Percentiles rank a stretch among this genome's conserved stretches.
These are phyloP conservation scores for Eupithecia vulgata DNA, from an alignment of 2,888 invertebrate species.

Conservation along the genomic window DNA sequence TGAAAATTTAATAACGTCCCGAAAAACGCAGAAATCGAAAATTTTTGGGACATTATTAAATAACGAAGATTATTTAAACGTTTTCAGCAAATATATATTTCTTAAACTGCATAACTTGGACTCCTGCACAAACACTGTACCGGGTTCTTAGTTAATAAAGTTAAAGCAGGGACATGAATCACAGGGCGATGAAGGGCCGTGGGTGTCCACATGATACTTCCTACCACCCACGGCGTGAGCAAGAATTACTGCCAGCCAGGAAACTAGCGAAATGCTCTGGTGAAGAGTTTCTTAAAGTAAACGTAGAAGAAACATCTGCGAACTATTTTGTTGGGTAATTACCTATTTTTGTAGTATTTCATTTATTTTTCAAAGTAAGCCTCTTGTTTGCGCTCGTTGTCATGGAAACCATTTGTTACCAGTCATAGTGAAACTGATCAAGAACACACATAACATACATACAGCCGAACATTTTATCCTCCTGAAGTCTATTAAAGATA, in stretches of 20 bases:
- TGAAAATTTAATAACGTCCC: too few relatives aligned
- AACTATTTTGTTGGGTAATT: not conserved
- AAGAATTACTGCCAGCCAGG: conserved; percentile 51
- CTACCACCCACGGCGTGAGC: conserved; percentile 72
- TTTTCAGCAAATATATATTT: not conserved
- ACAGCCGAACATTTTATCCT: too few relatives aligned
- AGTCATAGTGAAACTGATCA: too few relatives aligned
- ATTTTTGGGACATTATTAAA: too few relatives aligned
- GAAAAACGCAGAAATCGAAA: too few relatives aligned
- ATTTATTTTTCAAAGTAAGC: too few relatives aligned
- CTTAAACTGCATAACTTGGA: conserved; percentile 3
- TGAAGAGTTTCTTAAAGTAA: conserved; percentile 21
- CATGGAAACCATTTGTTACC: too few relatives aligned
- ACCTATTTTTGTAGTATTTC: not conserved
- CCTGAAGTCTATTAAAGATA: not conserved
- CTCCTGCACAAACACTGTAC: conserved; percentile 17
- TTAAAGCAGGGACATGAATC: conserved; percentile 69
- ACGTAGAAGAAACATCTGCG: not conserved
- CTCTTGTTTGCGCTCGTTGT: too few relatives aligned
- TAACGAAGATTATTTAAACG: too few relatives aligned
- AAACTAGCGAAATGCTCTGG: conserved; percentile 43
- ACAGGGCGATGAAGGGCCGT: conserved; percentile 73
- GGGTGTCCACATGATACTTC: conserved; percentile 73
- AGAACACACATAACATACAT: too few relatives aligned
- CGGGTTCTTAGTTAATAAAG: conserved; percentile 49